These are phyloP conservation scores for Percopsis omiscomaycus DNA, from an alignment of 2,797 vertebrate genomes.

Conservation along the genomic window DNA sequence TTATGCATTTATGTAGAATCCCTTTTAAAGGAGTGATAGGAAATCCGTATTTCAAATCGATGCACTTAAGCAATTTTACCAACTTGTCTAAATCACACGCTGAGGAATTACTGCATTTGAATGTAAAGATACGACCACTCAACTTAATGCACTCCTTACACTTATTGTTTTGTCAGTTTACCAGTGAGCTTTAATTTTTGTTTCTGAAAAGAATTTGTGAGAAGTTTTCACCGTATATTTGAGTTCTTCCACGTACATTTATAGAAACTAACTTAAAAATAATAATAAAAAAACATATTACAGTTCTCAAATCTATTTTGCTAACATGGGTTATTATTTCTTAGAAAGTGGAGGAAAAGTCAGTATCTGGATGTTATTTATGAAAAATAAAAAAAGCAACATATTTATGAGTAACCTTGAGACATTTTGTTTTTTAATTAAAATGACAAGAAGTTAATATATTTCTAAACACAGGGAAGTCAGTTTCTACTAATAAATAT, in stretches of 20 bases:
- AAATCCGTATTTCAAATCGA: conserved; percentile 79
- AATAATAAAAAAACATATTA: conserved; percentile 72
- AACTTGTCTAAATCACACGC: conserved; percentile 75
- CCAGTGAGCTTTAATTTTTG: conserved; percentile 78
- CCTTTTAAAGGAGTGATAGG: conserved; percentile 75
- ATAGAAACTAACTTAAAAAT: conserved; percentile 80
- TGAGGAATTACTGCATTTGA: conserved; percentile 78
- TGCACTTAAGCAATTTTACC: conserved; percentile 80
- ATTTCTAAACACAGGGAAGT: conserved; percentile 85
- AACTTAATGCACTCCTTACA: conserved; percentile 72
- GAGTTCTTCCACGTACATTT: conserved; percentile 82
- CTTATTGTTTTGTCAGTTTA: conserved; percentile 70
- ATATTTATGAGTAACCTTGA: conserved; percentile 86
- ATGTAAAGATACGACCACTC: conserved; percentile 74
- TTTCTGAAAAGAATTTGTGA: conserved; percentile 66
- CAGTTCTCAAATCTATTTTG: conserved; percentile 87
- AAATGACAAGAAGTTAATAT: conserved; percentile 85
- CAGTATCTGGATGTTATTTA: conserved; percentile 88
- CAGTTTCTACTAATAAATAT: conserved; percentile 82
- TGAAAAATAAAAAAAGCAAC: conserved; percentile 78
- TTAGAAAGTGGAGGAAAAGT: conserved; percentile 81
- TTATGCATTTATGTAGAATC: conserved; percentile 78
- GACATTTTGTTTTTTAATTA: conserved; percentile 86
- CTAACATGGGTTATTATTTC: conserved; percentile 87
- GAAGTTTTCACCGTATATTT: conserved; percentile 75